Evolutionary conservation across 2,113 vertebrate genomes (phyloP), one percentile per base, ranked within the genome.

Genomic region (Perca flavescens): DNA sequence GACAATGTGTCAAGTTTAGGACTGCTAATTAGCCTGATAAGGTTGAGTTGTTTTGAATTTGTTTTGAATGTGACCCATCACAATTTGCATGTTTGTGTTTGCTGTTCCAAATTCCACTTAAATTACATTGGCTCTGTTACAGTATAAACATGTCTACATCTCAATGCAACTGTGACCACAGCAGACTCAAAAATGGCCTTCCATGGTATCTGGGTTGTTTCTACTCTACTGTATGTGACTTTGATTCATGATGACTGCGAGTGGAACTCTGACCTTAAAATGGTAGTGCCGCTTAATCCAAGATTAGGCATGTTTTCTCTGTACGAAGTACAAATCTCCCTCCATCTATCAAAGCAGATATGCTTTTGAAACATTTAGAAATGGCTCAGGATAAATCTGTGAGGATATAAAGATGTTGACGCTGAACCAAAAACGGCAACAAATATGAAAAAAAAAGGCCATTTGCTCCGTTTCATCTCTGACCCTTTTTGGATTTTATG

Each of bases 321-420:
- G 85, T 66, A 80, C 52, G 54, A 79, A 82, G 87, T 74, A 87
- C 84, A 89, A 88, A 93, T 89, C 83, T 89, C 60, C 52, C 81
- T 76, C 81, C 79, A 88, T 92, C 84, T 90, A 91, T 89, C 87
- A 93, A 90, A 88, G 83, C 58, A 72, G 80, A 86, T 93, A 93
- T 82, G 88, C 86, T 82, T 89, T 92, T 92, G 77, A 90, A 92
- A 93, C 89, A 73, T 54, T 43, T 47, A 80, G 40, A 82, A 83
- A 81, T 74, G 63, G 82, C 80, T 87, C 82, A 83, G 54, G 66
- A 70, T 77, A 73, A 82, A 86, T 91, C 77, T 58, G 61, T 21
- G 43, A 88, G 80, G 58, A 83, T 73, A 60, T 84, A 85, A 88
- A 73, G 40, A 77, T 85, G 62, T 72, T 82, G 76, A 82, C 28